Conservation (phyloP, 1,140 invertebrate species). For the Reticulitermes speratus region DNA sequence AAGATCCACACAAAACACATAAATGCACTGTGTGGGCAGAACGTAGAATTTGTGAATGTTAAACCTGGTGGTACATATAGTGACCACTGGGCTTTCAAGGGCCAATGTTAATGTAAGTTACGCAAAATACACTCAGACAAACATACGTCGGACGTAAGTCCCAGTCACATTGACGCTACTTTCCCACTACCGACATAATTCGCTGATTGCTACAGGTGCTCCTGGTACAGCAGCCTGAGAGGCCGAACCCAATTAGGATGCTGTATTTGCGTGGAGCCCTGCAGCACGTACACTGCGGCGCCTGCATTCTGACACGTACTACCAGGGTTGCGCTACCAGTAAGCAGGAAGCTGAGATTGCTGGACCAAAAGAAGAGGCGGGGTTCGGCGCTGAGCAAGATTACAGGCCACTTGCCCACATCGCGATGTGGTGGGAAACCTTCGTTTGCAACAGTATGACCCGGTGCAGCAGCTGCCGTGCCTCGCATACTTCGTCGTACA, state of each 20-base stretch:
- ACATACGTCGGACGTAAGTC: no score
- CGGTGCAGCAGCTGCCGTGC: neutral
- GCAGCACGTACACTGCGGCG: neutral
- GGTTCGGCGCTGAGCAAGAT: neutral
- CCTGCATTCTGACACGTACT: constrained; percentile 1
- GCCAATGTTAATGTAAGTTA: no score
- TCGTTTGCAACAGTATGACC: neutral
- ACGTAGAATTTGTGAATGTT: no score
- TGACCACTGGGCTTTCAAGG: no score
- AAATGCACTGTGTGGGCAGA: no score
- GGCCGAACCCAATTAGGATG: neutral
- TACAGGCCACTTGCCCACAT: neutral
- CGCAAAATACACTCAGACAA: no score
- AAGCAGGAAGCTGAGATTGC: constrained; percentile 10
- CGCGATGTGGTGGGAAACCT: neutral
- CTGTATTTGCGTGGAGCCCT: neutral
- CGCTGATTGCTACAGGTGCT: no score
- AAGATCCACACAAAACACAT: no score
- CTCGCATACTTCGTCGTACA: neutral
- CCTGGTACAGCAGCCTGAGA: neutral
- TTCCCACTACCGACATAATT: no score
- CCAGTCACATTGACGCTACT: no score
- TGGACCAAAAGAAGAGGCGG: neutral
- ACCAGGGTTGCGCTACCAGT: neutral
- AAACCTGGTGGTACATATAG: no score